Evolutionary conservation across 1,140 invertebrate species (phyloP).

Genomic region (Cydia splendana): DNA sequence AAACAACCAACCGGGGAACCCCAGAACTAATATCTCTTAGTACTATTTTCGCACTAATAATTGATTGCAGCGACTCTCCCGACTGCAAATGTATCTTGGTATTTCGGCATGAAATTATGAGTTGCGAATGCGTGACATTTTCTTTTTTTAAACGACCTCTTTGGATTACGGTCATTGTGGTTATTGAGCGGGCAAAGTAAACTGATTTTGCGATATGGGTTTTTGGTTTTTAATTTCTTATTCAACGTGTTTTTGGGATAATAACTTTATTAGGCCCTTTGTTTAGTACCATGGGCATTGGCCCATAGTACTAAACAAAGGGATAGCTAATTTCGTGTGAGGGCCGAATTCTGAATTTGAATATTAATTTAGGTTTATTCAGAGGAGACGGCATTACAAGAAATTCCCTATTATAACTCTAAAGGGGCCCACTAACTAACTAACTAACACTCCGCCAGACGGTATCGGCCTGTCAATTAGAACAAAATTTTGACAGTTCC

Average conservation of each 20-base stretch:
- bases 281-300: not conserved
- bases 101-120: conserved; percentile 63
- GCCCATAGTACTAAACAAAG: no score
- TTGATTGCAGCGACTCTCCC: not conserved
- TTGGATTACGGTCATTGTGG: conserved; percentile 54
- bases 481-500: no score
- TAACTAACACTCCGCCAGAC: no score
- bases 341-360: not conserved
- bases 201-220: conserved; percentile 43
- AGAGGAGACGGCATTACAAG: not conserved
- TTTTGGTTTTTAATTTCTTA: conserved; percentile 46
- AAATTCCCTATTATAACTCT: no score
- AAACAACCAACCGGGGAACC: not conserved
- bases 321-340: not conserved
- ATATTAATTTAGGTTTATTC: not conserved
- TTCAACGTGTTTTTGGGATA: conserved; percentile 35
- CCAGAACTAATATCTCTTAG: not conserved
- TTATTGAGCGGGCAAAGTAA: conserved; percentile 39
- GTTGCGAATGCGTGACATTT: conserved; percentile 65
- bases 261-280: conserved; percentile 3
- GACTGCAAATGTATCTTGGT: not conserved
- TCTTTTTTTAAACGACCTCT: conserved; percentile 60
- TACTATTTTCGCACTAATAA: not conserved
- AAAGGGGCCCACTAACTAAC: no score
- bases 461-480: no score